A percentile compares a stretch with the other conserved stretches of the same genome.
phyloP scores from a whole-genome alignment of 2,888 invertebrate genomes.

The Andrena camellia region DNA sequence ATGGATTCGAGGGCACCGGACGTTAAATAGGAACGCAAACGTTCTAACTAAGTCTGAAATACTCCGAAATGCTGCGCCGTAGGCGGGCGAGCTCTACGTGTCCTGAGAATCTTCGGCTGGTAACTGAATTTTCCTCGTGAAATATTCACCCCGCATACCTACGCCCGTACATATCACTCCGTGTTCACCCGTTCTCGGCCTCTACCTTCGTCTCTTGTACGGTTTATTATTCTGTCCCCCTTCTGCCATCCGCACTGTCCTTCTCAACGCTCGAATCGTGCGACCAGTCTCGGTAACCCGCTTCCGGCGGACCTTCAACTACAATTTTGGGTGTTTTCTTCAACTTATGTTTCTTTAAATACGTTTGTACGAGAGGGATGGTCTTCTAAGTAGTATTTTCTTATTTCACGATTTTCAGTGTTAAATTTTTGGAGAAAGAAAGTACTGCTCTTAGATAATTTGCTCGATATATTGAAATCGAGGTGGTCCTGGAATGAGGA shows the following conservation, averaged over 20 bases:
- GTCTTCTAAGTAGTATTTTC: not conserved
- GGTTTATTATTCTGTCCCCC: constrained; percentile 36
- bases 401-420: too few relatives aligned
- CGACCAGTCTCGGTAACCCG: constrained; percentile 59
- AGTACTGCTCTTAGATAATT: too few relatives aligned
- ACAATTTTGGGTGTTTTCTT: constrained; percentile 22
- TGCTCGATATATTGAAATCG: too few relatives aligned
- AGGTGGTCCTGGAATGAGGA: too few relatives aligned
- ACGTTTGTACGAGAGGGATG: not conserved
- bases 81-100: constrained; percentile 77
- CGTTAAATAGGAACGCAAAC: constrained; percentile 82
- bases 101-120: constrained; percentile 81
- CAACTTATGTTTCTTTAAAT: not conserved
- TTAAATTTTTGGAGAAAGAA: too few relatives aligned
- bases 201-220: constrained; percentile 61
- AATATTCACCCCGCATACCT: constrained; percentile 83
- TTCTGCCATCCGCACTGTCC: not conserved
- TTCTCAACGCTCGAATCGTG: constrained; percentile 28
- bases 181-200: constrained; percentile 67
- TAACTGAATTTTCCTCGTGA: constrained; percentile 83
- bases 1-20: constrained; percentile 67
- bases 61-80: constrained; percentile 73
- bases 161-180: constrained; percentile 81
- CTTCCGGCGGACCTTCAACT: constrained; percentile 36
- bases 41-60: constrained; percentile 83